phyloP scores from a whole-genome alignment of 2,888 invertebrate species.

The Piscicola geometra region DNA sequence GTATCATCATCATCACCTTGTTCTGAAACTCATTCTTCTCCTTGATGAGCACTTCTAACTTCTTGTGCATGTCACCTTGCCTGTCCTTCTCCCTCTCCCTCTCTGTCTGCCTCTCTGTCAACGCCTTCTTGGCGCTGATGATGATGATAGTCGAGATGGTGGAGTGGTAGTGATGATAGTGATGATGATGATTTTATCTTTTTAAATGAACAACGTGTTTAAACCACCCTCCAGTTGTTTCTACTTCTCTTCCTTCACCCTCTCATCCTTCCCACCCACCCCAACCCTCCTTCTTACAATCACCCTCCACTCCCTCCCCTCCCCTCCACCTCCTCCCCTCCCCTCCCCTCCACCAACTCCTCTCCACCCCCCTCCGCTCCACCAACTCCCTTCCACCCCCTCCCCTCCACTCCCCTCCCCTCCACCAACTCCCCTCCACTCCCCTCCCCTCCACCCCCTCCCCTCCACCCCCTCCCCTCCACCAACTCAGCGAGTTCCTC shows the following conservation, averaged over 20 bases:
- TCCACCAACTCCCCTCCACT: not conserved
- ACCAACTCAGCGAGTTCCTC: slow-evolving; percentile 14
- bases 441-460: not conserved
- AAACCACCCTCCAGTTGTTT: not conserved
- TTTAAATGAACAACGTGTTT: not conserved
- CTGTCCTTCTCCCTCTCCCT: not conserved
- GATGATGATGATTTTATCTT: not conserved
- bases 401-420: not conserved
- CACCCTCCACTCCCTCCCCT: too few species aligned
- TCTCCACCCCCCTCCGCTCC: too few species aligned
- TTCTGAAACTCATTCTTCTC: slow-evolving; percentile 7
- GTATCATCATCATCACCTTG: slow-evolving; percentile 24
- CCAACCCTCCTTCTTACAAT: too few species aligned
- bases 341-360: too few species aligned
- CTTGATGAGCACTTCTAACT: not conserved
- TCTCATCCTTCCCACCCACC: not conserved
- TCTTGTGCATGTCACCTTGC: not conserved
- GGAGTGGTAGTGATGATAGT: not conserved
- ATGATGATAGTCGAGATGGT: not conserved
- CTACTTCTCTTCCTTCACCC: not conserved
- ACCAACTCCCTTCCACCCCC: too few species aligned
- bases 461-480: not conserved
- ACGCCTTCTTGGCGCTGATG: not conserved
- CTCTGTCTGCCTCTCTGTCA: not conserved
- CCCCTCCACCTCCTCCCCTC: too few species aligned